These are phyloP conservation scores for Drosophila nr. perissopoda DNA, from an alignment of 2,888 invertebrate genomes.

Conservation along the genomic window DNA sequence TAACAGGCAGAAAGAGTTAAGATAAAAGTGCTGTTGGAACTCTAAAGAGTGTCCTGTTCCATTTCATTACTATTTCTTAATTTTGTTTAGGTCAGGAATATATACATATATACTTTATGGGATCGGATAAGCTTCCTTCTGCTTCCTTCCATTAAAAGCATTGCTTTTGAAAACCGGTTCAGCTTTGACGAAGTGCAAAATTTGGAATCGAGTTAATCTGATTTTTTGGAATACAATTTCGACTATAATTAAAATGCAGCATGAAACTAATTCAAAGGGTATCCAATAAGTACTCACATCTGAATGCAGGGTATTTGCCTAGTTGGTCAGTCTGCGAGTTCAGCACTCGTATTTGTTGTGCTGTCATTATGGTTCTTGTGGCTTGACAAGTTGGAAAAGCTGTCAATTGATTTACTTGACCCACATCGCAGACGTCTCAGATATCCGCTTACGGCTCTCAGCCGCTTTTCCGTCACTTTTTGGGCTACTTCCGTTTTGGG, in stretches of 20 bases:
- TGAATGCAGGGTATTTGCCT: background rate
- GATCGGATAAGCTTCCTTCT: background rate
- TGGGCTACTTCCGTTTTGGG: constrained; percentile 14
- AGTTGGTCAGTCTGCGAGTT: background rate
- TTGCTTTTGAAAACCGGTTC: background rate
- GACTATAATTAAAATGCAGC: background rate
- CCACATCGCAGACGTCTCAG: constrained; percentile 51
- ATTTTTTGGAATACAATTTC: background rate
- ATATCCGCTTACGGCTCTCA: constrained; percentile 8
- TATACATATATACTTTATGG: background rate
- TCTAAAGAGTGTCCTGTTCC: background rate
- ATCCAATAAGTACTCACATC: background rate
- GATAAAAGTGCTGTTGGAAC: no score
- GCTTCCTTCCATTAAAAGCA: background rate
- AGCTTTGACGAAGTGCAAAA: background rate
- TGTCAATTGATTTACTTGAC: constrained; percentile 78
- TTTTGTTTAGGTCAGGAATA: background rate
- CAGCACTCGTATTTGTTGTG: background rate
- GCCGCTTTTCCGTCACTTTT: constrained; percentile 20
- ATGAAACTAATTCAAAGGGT: background rate
- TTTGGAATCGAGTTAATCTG: rapidly evolving
- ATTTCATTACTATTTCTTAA: background rate
- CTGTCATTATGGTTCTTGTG: constrained; percentile 15
- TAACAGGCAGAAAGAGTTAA: background rate
- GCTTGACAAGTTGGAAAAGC: constrained; percentile 45